These are phyloP conservation scores for Ferdinandea cuprea DNA, from an alignment of 2,888 invertebrate species.

Conservation along the genomic window DNA sequence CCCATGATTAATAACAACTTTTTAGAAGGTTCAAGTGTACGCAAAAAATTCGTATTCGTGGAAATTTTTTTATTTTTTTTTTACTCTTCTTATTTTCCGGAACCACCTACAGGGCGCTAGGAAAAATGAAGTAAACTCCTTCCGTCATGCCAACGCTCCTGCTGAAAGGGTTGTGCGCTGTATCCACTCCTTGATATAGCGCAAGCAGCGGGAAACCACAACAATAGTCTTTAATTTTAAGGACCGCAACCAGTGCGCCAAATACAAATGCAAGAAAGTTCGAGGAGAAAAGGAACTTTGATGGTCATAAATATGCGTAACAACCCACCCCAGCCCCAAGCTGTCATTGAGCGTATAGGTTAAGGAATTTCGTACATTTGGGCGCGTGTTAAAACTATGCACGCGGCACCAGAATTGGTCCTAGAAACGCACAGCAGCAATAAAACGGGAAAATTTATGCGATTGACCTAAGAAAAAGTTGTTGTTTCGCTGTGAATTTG, in stretches of 20 bases:
- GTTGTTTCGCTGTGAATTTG: constrained; percentile 51
- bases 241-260: constrained; percentile 64
- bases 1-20: constrained; percentile 70
- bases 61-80: constrained; percentile 56
- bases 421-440: constrained; percentile 76
- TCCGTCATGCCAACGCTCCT: constrained; percentile 9
- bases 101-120: constrained; percentile 55
- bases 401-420: constrained; percentile 75
- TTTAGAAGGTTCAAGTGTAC: constrained; percentile 55
- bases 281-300: constrained; percentile 31
- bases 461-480: constrained; percentile 70
- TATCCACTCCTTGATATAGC: constrained; percentile 63
- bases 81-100: constrained; percentile 23
- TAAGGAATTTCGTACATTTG: constrained; percentile 69
- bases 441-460: constrained; percentile 75
- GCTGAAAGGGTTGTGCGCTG: constrained; percentile 44
- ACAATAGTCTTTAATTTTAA: constrained; percentile 68
- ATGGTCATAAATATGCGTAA: constrained; percentile 71
- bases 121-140: constrained; percentile 26
- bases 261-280: constrained; percentile 40
- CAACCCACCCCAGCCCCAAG: constrained; percentile 42
- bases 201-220: constrained; percentile 69
- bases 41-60: constrained; percentile 61
- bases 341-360: constrained; percentile 61
- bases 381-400: constrained; percentile 69